These are phyloP conservation scores for Choloepus hoffmanni DNA, from an alignment of 2,113 vertebrate species.

Conservation along the genomic window DNA sequence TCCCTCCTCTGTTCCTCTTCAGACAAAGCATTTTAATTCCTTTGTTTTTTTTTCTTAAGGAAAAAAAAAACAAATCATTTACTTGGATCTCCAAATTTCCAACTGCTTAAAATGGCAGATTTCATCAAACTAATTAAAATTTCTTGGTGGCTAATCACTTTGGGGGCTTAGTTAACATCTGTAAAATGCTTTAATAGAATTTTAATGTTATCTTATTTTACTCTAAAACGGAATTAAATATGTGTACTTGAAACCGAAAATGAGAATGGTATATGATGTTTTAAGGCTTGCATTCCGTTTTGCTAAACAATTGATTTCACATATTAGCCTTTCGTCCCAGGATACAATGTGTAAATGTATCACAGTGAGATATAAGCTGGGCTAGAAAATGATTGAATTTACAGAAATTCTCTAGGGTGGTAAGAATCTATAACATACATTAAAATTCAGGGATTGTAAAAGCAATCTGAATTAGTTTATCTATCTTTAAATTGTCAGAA, in stretches of 20 bases:
- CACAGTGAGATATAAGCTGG: constrained; percentile 76
- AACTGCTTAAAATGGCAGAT: constrained; percentile 81
- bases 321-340: constrained; percentile 81
- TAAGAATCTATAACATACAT: constrained; percentile 79
- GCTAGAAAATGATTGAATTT: constrained; percentile 85
- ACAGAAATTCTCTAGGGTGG: constrained; percentile 83
- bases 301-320: constrained; percentile 85
- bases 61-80: constrained; percentile 52
- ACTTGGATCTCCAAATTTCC: constrained; percentile 76
- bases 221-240: constrained; percentile 60
- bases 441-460: constrained; percentile 80
- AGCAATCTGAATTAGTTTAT: constrained; percentile 72
- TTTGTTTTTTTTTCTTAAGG: background rate
- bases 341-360: constrained; percentile 79
- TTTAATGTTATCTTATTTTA: constrained; percentile 75
- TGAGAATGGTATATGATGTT: background rate
- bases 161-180: constrained; percentile 74
- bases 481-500: constrained; percentile 15
- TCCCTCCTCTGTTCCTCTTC: constrained; percentile 45
- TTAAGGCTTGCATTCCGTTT: constrained; percentile 70
- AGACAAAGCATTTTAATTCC: constrained; percentile 78
- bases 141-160: constrained; percentile 78
- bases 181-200: constrained; percentile 68
- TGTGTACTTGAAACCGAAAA: constrained; percentile 50
- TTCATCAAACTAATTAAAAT: constrained; percentile 84